Conservation (phyloP, 2,888 invertebrate genomes). For the Chloroclysta siterata region DNA sequence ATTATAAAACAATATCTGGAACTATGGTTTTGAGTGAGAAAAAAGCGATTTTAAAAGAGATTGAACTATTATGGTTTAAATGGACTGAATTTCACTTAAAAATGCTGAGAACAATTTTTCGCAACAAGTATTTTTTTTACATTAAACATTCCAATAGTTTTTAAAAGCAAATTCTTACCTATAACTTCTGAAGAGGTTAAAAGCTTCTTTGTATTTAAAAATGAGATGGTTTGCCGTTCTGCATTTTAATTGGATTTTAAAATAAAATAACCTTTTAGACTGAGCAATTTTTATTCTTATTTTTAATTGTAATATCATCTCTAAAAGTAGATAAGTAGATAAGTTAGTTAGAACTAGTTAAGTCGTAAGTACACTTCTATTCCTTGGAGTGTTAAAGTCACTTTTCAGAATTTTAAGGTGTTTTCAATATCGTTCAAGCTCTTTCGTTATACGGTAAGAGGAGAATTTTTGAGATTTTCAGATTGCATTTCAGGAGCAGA, state of each 20-base stretch:
- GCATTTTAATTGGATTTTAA: conserved; percentile 30
- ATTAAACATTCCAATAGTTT: conserved; percentile 42
- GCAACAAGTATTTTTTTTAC: too few relatives aligned
- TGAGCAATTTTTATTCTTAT: not conserved
- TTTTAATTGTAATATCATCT: not conserved
- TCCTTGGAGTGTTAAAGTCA: not conserved
- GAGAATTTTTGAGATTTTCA: conserved; percentile 43
- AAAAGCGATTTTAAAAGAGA: too few relatives aligned
- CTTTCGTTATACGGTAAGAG: conserved; percentile 46
- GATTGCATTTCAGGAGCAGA: conserved; percentile 52
- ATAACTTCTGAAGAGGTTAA: conserved; percentile 35
- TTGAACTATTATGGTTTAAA: too few relatives aligned
- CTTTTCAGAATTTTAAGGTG: conserved; percentile 14
- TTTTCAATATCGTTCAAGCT: conserved; percentile 49
- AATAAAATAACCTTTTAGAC: not conserved
- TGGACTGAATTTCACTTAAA: too few relatives aligned
- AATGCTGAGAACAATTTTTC: too few relatives aligned
- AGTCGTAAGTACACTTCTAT: not conserved
- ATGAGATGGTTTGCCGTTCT: conserved; percentile 16
- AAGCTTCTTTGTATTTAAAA: conserved; percentile 37
- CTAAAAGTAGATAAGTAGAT: not conserved
- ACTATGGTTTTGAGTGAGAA: too few relatives aligned
- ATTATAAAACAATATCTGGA: too few relatives aligned
- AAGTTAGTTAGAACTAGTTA: not conserved
- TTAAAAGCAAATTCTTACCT: conserved; percentile 38